Evolutionary conservation across 2,113 vertebrate genomes (phyloP), one percentile per base, ranked within the genome.

Genomic region (Paedocypris sp.): DNA sequence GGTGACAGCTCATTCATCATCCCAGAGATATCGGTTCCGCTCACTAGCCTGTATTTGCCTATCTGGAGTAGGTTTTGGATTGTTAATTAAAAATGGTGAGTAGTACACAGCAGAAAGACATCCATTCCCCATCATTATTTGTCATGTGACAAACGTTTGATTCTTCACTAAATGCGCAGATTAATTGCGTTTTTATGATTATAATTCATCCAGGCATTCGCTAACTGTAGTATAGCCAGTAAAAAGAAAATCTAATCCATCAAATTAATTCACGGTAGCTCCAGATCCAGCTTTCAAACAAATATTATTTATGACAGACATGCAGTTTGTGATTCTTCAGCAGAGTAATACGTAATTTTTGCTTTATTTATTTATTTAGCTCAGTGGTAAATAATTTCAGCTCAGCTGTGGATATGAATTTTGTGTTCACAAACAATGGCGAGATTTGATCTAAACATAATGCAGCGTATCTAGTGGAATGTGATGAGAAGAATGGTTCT

Each of bases 1-100:
- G 66, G 65, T 77, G 83, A 83, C 82, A 82, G 82, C 79, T 80
- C 78, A 82, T 85, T 82, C 74, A 84, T 85, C 83, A 84, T 54
- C 58, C 56, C 70, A 20, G 43, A 64, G 72, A 69, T 66, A 74
- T 72, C 69, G 39, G 78, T 80, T 80, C 81, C 80, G 69, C 41
- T 66, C 66, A 72, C 61, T 71, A 45, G 67, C 76, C 71, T 73
- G 26, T 73, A 69, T 77, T 78, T 67, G 68, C 67, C 73, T 72
- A 70, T 51, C 67, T 38, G 63, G 10, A 67, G 68, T 60, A 71
- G 49, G 23, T 58, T 72, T 38, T 18, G 62, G 51, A 36, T 65
- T 3, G 49, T 61, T 79, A 75, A 80, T 79, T 82, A 79, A 74
- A 75, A 79, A 66, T 2, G 56, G 53, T 71, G 57, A 58, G 23